Percentiles rank a stretch among this genome's conserved stretches.
phyloP scores from a whole-genome alignment of 2,888 invertebrate genomes.

The Nasonovia ribisnigri region DNA sequence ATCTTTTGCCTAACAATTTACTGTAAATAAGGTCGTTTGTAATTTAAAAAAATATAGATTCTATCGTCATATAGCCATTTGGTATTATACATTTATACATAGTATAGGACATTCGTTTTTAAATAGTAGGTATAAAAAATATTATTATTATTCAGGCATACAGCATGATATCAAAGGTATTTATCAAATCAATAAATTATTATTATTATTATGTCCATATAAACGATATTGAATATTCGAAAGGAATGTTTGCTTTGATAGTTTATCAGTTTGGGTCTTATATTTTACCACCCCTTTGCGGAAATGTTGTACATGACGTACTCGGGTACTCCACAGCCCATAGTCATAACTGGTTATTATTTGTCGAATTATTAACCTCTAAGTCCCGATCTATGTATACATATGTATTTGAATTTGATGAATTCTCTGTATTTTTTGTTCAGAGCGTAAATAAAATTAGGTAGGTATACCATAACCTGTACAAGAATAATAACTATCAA shows the following conservation, averaged over 20 bases:
- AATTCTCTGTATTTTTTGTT: neutral
- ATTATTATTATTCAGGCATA: neutral
- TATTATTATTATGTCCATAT: neutral
- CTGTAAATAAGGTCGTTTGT: neutral
- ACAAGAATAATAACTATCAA: neutral
- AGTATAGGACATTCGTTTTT: neutral
- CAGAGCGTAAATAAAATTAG: neutral
- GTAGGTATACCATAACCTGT: neutral
- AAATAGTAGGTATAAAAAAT: neutral
- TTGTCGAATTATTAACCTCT: too few species aligned
- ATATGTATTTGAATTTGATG: neutral
- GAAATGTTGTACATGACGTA: neutral
- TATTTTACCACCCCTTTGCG: neutral
- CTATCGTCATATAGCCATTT: neutral
- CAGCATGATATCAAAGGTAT: neutral
- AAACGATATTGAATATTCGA: neutral
- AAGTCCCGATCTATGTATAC: too few species aligned
- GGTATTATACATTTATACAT: neutral
- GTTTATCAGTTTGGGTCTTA: neutral
- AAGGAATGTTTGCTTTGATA: neutral
- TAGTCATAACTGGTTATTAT: too few species aligned
- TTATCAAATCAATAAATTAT: neutral
- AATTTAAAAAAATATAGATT: neutral
- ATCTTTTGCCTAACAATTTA: neutral
- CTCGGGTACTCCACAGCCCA: neutral